Base-by-base conservation (phyloP, 2,113 vertebrate species). In the Chelonoidis abingdonii region DNA sequence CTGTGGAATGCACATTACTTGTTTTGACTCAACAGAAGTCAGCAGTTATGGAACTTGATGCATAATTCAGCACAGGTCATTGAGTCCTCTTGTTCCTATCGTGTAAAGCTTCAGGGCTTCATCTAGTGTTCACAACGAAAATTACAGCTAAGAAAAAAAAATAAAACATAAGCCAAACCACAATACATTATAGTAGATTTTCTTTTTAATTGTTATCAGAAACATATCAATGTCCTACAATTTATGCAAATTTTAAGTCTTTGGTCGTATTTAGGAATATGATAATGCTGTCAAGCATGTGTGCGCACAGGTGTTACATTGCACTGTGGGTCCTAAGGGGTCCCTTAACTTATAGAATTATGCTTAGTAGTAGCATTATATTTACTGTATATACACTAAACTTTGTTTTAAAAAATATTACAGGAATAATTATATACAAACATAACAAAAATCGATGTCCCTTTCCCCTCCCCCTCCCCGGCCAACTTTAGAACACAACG, bases 81-180 rank as follows among this genome's bases (percentile, higher is more conserved):
- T 25, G 31, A 86, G 10, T 87, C 89, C 6, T 72, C 47, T 83
- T 57, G 31, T 76, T 89, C 13, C 50, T 93, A 44, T 41, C 87
- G 50, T 49, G 29, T 89, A 78, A 96, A 94, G 93, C 50, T 91
- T 88, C 92, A 92, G 93, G 79, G 87, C 80, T 96, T 97, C 93
- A 97, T 96, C 93, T 89, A 95, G 83, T 82, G 89, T 95, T 97
- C 90, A 80, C 5, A 59, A 86, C 69, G 41, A 93, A 97, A 93
- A 96, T 85, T 93, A 87, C 79, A 97, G 59, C 82, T 85, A n/a
- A 38, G 41, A 27, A 78, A 80, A 25, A 54, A 82, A 56, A 82
- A 86, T 17, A 85, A 93, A 86, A 84, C 8, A 10, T 81, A 84
- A 94, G 6, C 6, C 80, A 94, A 94, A 86, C 4, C 27, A 87